These are phyloP conservation scores for Eupithecia vulgata DNA, from an alignment of 2,888 invertebrate species.

Conservation along the genomic window DNA sequence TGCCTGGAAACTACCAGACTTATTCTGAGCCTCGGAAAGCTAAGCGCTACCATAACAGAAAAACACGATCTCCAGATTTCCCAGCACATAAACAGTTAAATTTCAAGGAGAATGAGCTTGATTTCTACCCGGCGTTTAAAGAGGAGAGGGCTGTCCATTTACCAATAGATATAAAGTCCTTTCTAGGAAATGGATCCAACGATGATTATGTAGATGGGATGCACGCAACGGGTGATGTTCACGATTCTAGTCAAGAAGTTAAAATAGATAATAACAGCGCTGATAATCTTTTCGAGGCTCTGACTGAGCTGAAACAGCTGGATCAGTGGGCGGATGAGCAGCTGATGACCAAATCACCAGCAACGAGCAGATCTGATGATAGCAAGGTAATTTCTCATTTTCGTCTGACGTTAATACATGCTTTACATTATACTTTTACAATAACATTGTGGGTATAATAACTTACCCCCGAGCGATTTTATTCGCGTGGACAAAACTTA, in stretches of 20 bases:
- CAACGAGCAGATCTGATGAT: slow-evolving; percentile 69
- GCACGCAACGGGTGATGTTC: slow-evolving; percentile 53
- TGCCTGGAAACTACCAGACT: slow-evolving; percentile 72
- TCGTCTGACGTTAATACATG: neutral
- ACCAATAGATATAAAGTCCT: slow-evolving; percentile 63
- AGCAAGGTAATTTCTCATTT: slow-evolving; percentile 61
- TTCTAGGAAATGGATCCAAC: slow-evolving; percentile 55
- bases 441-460: neutral
- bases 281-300: slow-evolving; percentile 73
- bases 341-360: slow-evolving; percentile 60
- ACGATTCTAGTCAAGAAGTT: slow-evolving; percentile 59
- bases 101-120: slow-evolving; percentile 61
- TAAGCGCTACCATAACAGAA: slow-evolving; percentile 52
- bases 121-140: slow-evolving; percentile 66
- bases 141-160: slow-evolving; percentile 65
- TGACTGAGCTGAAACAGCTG: slow-evolving; percentile 73
- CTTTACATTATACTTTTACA: neutral
- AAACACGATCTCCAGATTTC: slow-evolving; percentile 60
- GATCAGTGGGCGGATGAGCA: slow-evolving; percentile 79
- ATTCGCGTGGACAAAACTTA: no score
- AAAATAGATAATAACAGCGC: slow-evolving; percentile 54
- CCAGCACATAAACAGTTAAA: slow-evolving; percentile 69
- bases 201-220: slow-evolving; percentile 64
- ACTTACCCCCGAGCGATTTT: no score
- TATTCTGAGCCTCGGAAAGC: slow-evolving; percentile 65